Base-by-base conservation (phyloP, 1,140 invertebrate genomes). In the Gryon sp. region DNA sequence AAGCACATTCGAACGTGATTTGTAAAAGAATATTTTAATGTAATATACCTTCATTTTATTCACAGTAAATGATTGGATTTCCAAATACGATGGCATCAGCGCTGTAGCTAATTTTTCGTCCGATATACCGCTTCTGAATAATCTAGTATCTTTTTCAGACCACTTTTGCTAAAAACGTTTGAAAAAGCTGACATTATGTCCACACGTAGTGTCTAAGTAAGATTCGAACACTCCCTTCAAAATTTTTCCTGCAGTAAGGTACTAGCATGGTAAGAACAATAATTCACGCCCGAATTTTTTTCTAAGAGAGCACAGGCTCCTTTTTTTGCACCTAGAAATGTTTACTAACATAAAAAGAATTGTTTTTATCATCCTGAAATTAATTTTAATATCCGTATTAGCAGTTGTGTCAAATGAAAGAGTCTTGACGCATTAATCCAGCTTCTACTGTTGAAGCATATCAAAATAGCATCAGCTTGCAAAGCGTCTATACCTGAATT, bases 251-350 rank as follows among this genome's bases (percentile, higher is more conserved):
- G 2, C 11, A 7, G 41, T 59, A 34, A 45, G 53, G n/a, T 59
- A 40, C 0, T 40, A 18, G 14, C 40, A 59, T 1, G 53, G 38
- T 0, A 45, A 11, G 16, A 9, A 26, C 11, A 59, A 45, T 2
- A 45, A 45, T 11, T 45, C 53, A 9, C 28, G 7, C 0, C 32
- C 11, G 5, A 59, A 15, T 15, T 20, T 34, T 41, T 9, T 34
- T 59, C 53, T 22, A 59, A 16, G 4, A 45, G 8, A 4, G n/a
- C 9, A 11, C 40, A 43, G 3, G 32, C 24, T 5, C 32, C 48
- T 4, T 53, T 53, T 38, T 9, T 3, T 12, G 9, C 24, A 1
- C 32, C 48, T 53, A 30, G n/a, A 32, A n/a, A n/a, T n/a, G n/a
- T n/a, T n/a, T n/a, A n/a, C n/a, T n/a, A n/a, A n/a, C n/a, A n/a